Evolutionary conservation across 2,113 vertebrate genomes (phyloP), one percentile per base, ranked within the genome.

Genomic region (Lasiurus borealis): DNA sequence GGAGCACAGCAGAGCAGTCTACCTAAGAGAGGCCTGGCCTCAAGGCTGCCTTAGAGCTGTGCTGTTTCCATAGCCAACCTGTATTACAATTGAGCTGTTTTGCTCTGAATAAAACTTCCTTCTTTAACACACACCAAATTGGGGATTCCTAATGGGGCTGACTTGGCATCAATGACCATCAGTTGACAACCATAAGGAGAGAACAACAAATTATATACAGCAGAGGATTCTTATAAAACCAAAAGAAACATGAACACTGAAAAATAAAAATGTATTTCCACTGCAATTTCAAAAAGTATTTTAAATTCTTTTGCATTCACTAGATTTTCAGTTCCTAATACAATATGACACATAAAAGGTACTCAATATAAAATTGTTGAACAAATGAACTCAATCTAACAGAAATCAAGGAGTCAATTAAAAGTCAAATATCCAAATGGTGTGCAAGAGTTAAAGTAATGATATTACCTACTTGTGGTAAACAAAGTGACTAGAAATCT

Each of bases 311-410:
- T 73, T 87, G 14, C n/a, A 59, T 40, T 54, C 8, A 75, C 18
- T 85, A 36, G 50, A 90, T 80, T n/a, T 9, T 87, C 21, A 62
- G 27, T 80, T 83, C 71, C 40, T 62, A 75, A 69, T 19, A 71
- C 10, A 81, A 82, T 71, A 21, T 85, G 40, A 85, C 13, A 50
- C 4, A 71, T n/a, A 46, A 59, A 59, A 59, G 57, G 57, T 59
- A 10, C 23, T 62, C 57, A 62, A 62, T 62, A 62, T 62, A 62
- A 8, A 62, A 62, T 27, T 62, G 57, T 62, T 27, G 40, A 93
- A 48, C 72, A 90, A 91, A 78, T 75, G 50, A 90, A 85, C 52
- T 93, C 21, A 85, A 7, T 59, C 27, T 75, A 71, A 93, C 6
- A 7, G 73, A 62, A 31, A 93, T 89, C 27, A 91, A 90, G 48